Base-by-base conservation (phyloP, 2,888 invertebrate genomes). In the Achlya flavicornis region DNA sequence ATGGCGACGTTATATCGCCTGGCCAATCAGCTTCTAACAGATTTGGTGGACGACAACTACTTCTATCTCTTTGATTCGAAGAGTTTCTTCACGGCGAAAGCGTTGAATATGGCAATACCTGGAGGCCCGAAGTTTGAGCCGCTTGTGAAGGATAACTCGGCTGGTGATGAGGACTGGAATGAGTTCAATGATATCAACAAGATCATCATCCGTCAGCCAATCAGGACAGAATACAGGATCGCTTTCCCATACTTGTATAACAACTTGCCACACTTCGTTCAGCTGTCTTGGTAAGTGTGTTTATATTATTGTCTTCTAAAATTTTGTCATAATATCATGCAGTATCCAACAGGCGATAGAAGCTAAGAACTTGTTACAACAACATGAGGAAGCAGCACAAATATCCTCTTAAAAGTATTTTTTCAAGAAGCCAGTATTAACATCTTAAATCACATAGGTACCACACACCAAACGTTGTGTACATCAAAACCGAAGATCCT, bases 121-220 rank as follows among this genome's bases (percentile, higher is more conserved):
- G 99, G 99, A 63, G 99, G 99, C 0, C 99, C 99, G 0, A 99
- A 99, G 90, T 99, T 99, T 93, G 99, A 99, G 88, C 99, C 99
- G 0, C 93, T 99, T 6, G 98, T 99, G 19, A 99, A 99, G 84
- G 99, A 99, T 89, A 97, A 98, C 79, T 98, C 98, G 81, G 97
- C 98, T 63, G 98, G 98, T 1, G 99, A 99, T 93, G 99, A 99
- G 93, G 99, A 99, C 88, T 99, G 99, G 99, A 99, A 99, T 92
- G 99, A 99, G 92, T 99, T 99, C 84, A 99, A 99, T 93, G 99
- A 99, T 84, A 99, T 99, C 76, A 99, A 99, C 90, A 99, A 99
- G 93, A 99, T 99, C 79, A 99, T 99, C 71, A 99, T 99, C 77
- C 95, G 99, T 10, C 99, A 99, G 84, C 99, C 99, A 4, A 98